These are phyloP conservation scores for Alloplasta piceator DNA, from an alignment of 2,888 invertebrate genomes.

Conservation along the genomic window DNA sequence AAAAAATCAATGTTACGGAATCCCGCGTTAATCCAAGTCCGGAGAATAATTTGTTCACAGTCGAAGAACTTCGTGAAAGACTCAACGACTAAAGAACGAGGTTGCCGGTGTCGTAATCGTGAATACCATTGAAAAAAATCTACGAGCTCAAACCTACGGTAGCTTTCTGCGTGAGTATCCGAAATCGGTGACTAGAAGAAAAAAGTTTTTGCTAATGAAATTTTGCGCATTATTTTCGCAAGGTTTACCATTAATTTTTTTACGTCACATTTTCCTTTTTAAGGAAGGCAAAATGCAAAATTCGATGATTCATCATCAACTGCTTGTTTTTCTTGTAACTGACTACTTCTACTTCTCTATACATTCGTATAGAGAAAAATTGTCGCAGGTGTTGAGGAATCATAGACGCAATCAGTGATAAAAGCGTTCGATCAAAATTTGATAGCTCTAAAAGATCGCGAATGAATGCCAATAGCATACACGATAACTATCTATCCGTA, in stretches of 20 bases:
- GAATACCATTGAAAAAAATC: conserved; percentile 86
- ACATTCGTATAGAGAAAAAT: conserved; percentile 85
- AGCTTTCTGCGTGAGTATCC: conserved; percentile 83
- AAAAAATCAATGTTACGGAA: conserved; percentile 85
- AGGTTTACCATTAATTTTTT: no score
- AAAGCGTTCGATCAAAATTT: conserved; percentile 89
- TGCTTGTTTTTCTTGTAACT: no score
- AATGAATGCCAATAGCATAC: conserved; percentile 83
- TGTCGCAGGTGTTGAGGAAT: conserved; percentile 86
- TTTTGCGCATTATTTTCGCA: no score
- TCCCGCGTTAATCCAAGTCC: conserved; percentile 68
- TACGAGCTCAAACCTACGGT: conserved; percentile 80
- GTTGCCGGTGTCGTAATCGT: conserved; percentile 88
- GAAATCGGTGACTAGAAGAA: no score
- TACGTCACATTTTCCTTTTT: no score
- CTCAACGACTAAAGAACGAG: conserved; percentile 89
- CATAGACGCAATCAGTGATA: conserved; percentile 87
- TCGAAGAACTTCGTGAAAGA: conserved; percentile 85
- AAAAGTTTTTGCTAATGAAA: no score
- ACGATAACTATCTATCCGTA: conserved; percentile 90
- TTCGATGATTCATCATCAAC: conserved; percentile 1
- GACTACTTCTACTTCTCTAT: conserved; percentile 38
- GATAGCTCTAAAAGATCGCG: conserved; percentile 85
- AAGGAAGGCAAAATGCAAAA: no score
- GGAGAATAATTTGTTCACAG: conserved; percentile 84